Conservation (phyloP, 2,797 vertebrate species). For the Dallia pectoralis region DNA sequence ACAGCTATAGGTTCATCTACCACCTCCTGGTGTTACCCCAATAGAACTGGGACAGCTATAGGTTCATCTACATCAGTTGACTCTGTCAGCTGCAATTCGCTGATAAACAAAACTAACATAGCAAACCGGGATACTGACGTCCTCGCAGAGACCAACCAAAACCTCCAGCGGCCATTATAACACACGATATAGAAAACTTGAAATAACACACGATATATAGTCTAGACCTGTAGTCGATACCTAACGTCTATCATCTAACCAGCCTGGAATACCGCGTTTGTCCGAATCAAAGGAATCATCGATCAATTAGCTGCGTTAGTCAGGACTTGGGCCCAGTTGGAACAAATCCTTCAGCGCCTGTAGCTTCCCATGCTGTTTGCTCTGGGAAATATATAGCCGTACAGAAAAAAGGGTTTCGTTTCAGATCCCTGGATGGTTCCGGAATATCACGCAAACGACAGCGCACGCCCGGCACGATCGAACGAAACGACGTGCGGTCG, state of each 20-base stretch:
- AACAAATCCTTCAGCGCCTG: too few relatives aligned
- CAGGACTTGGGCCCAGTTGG: too few relatives aligned
- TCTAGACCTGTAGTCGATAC: neutral
- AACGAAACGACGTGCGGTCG: too few relatives aligned
- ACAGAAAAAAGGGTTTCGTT: too few relatives aligned
- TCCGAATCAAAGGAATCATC: too few relatives aligned
- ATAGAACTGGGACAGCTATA: too few relatives aligned
- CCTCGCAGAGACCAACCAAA: neutral
- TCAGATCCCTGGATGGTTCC: too few relatives aligned
- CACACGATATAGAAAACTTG: neutral
- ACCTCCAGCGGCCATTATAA: too few relatives aligned
- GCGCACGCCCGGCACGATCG: neutral
- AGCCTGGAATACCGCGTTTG: too few relatives aligned
- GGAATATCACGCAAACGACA: neutral
- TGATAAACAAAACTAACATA: neutral
- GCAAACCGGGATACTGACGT: neutral
- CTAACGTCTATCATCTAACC: neutral
- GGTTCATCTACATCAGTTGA: neutral
- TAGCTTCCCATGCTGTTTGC: too few relatives aligned
- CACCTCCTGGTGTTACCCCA: neutral
- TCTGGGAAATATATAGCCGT: too few relatives aligned
- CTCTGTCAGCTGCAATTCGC: conserved; percentile 8
- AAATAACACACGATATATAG: neutral
- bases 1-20: conserved; percentile 7
- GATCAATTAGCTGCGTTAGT: too few relatives aligned